Conservation (phyloP, 2,888 invertebrate genomes). For the Napeogenes sylphis region DNA sequence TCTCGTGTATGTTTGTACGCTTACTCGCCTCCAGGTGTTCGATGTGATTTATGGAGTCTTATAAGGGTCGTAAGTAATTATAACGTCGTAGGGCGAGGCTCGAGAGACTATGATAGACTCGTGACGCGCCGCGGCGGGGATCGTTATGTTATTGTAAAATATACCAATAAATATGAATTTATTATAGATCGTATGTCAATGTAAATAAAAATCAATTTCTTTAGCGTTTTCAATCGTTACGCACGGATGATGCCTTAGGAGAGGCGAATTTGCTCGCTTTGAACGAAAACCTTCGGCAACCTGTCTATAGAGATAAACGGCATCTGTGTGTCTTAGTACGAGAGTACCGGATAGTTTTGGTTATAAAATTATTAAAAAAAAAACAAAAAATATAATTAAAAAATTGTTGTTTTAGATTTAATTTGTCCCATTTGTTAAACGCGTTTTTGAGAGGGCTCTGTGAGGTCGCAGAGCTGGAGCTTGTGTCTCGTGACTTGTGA, state of each 20-base stretch:
- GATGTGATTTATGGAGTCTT: not conserved
- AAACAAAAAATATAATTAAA: not conserved
- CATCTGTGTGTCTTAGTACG: slow-evolving; percentile 2
- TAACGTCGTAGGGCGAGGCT: too few relatives aligned
- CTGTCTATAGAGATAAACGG: not conserved
- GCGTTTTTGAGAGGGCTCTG: not conserved
- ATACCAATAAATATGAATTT: slow-evolving; percentile 27
- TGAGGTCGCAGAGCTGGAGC: not conserved
- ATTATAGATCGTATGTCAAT: slow-evolving; percentile 29
- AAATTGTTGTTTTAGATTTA: slow-evolving; percentile 5
- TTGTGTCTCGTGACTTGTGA: not conserved
- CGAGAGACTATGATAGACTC: too few relatives aligned
- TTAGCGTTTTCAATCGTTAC: slow-evolving; percentile 30
- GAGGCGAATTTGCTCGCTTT: slow-evolving; percentile 16
- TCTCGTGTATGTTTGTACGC: not conserved
- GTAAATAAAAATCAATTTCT: slow-evolving; percentile 38
- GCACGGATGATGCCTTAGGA: slow-evolving; percentile 42
- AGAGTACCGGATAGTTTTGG: not conserved
- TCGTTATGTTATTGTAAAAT: slow-evolving; percentile 21
- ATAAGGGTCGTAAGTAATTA: not conserved
- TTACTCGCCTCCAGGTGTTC: not conserved
- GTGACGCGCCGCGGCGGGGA: not conserved
- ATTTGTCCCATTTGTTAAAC: slow-evolving; percentile 5
- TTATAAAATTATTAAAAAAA: slow-evolving; percentile 3
- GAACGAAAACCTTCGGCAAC: not conserved